Evolutionary conservation across 53 echinoderm and acorn worm species (phyloP), one percentile per base, ranked within the genome.

Genomic region (Apostichopus leukothele): DNA sequence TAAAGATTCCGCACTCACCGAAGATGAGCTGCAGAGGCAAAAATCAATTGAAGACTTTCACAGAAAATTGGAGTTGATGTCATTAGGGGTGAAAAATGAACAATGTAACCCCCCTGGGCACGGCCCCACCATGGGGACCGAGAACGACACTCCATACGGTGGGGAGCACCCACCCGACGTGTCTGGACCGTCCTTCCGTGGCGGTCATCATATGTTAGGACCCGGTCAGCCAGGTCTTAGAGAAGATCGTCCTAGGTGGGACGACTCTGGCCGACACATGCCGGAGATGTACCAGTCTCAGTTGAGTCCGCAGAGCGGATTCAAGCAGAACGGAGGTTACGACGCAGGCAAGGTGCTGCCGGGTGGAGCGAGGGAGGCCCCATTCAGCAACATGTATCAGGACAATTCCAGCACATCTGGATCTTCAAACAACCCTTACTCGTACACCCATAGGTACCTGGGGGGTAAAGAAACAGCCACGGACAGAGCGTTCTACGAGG

Each of bases 321-420:
- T 63, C 63, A 63, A 63, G 63, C 79, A 52, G 9, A 39, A 13
- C 53, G 51, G 51, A 50, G 14, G 51, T 52, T 50, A 78, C 51
- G 53, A 53, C 50, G 14, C 19, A 53, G 79, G 50, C 6, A 79
- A 52, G 7, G 18, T 79, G 79, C 50, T 10, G 50, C 4, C 79
- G 6, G 39, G 39, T 0, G 39, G 39, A 39, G 79, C 53, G 5
- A 53, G 53, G 5, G 52, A 79, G 5, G 79, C 20, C 18, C 55
- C 81, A 3, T 54, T 55, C 22, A 59, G 59, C 25, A 55, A 23
- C 51, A 21, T n/a, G 81, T 81, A 57, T 12, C 81, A 51, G 59
- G 81, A 81, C 18, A 57, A 21, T 55, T 81, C 81, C 71, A 71
- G 71, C 71, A 81, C 81, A 16, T 21, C 54, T 81, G 54, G 19